Evolutionary conservation across 2,888 invertebrate genomes (phyloP), one percentile per base, ranked within the genome.

Genomic region (Orthosia cruda): DNA sequence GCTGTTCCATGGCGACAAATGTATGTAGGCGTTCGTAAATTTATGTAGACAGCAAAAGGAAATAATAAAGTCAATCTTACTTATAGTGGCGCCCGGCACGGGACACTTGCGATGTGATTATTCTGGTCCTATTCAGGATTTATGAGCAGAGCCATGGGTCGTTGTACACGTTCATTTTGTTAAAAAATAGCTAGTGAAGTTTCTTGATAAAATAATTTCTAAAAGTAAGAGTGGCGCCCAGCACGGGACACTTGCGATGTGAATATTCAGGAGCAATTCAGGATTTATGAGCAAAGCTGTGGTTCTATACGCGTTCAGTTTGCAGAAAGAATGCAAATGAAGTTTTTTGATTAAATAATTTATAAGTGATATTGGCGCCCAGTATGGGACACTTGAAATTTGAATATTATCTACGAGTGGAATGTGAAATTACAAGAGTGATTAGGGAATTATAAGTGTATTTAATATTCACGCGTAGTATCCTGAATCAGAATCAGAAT

Each of bases 41-140:
- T 45, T 59, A 72, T 32, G 47, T 12, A 72, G 26, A 63, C 71
- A 59, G 52, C 9, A 15, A n/a, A 15, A 59, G 71, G 58, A 76
- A 77, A 64, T 71, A 79, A 72, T 80, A 77, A 59, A 80, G 15
- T 64, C 76, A 58, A 63, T 71, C 59, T 49, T 26, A 13, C 52
- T 59, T 63, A n/a, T 20, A 65, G 23, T 77, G 77, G 77, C 77
- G 45, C 64, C 73, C 59, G 65, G 16, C 45, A 18, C n/a, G 50
- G 75, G 58, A 32, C 58, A 32, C 18, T n/a, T 47, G 55, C 13
- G 12, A 47, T 32, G 7, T 61, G 20, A 55, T 52, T 47, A 65
- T 69, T 62, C 47, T 52, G 15, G 4, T 11, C 23, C n/a, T 18
- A 23, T 75, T 47, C 11, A 47, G 3, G 23, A 52, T 2, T 32